A percentile compares a stretch with the other conserved stretches of the same genome.
phyloP scores from a whole-genome alignment of 2,113 vertebrate species.

The Thymallus thymallus region DNA sequence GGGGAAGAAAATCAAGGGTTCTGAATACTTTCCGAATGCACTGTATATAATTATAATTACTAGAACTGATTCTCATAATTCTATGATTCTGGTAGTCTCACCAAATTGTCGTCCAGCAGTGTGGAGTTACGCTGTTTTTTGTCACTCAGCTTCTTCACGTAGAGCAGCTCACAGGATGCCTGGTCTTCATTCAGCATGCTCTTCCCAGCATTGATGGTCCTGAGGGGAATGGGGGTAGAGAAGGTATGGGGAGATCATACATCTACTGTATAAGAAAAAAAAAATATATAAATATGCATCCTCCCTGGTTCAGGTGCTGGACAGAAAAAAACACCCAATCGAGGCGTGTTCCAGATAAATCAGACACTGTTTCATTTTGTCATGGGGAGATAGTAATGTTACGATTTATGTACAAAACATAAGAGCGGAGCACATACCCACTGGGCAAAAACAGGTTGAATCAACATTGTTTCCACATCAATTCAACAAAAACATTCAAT shows the following conservation, averaged over 20 bases:
- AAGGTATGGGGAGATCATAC: background rate
- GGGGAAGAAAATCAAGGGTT: too few species aligned
- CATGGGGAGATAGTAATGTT: background rate
- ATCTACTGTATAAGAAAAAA: too few species aligned
- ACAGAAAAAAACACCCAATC: too few species aligned
- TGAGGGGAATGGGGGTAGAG: conserved; percentile 52
- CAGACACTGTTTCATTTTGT: background rate
- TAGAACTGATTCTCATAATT: background rate
- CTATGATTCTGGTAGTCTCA: conserved; percentile 42
- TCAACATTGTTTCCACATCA: too few species aligned
- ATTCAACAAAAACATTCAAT: too few species aligned
- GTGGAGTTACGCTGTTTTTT: conserved; percentile 73
- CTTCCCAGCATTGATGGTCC: conserved; percentile 97
- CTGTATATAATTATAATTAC: background rate
- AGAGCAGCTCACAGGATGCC: conserved; percentile 89
- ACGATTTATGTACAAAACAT: background rate
- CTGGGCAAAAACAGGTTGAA: too few species aligned
- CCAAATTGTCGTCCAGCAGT: conserved; percentile 69
- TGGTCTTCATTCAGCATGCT: conserved; percentile 98
- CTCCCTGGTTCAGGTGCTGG: background rate
- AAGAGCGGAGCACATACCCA: conserved; percentile 10
- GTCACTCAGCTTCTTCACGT: conserved; percentile 77
- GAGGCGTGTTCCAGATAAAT: background rate
- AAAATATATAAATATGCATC: too few species aligned
- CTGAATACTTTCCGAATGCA: too few species aligned